Percentiles rank a stretch among this genome's conserved stretches.
Conservation (phyloP, 2,888 invertebrate genomes). For the Pantelozetes paolii region DNA sequence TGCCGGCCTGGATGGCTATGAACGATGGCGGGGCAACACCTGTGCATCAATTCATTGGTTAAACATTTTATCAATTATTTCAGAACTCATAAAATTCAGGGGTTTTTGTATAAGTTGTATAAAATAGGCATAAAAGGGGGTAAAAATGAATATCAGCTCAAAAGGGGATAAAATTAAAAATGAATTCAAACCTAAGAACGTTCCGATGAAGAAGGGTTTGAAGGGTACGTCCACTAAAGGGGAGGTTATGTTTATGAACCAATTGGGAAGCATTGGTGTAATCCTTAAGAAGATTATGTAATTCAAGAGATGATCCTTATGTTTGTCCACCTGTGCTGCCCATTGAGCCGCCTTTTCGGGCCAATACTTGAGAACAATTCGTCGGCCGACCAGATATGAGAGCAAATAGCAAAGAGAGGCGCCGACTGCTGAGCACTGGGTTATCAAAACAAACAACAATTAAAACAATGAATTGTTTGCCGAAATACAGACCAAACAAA, state of each 20-base stretch:
- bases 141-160: no score
- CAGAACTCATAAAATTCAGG: slow-evolving; percentile 37
- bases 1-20: slow-evolving; percentile 95
- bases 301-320: slow-evolving; percentile 81
- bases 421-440: slow-evolving; percentile 83
- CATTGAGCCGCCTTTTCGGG: slow-evolving; percentile 80
- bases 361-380: slow-evolving; percentile 77
- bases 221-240: slow-evolving; percentile 95
- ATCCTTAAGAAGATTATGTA: slow-evolving; percentile 95
- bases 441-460: no score
- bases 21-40: slow-evolving; percentile 94
- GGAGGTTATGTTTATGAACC: slow-evolving; percentile 96
- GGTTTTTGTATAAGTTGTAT: no score
- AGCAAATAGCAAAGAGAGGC: slow-evolving; percentile 91
- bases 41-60: slow-evolving; percentile 54
- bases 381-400: slow-evolving; percentile 82
- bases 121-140: no score
- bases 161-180: no score
- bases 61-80: background rate
- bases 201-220: slow-evolving; percentile 85
- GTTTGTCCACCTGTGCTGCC: slow-evolving; percentile 68
- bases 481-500: slow-evolving; percentile 56
- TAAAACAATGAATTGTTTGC: slow-evolving; percentile 13
- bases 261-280: slow-evolving; percentile 96
- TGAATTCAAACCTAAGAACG: slow-evolving; percentile 72